Conservation (phyloP, 2,888 invertebrate genomes). For the Fragum whitleyi region DNA sequence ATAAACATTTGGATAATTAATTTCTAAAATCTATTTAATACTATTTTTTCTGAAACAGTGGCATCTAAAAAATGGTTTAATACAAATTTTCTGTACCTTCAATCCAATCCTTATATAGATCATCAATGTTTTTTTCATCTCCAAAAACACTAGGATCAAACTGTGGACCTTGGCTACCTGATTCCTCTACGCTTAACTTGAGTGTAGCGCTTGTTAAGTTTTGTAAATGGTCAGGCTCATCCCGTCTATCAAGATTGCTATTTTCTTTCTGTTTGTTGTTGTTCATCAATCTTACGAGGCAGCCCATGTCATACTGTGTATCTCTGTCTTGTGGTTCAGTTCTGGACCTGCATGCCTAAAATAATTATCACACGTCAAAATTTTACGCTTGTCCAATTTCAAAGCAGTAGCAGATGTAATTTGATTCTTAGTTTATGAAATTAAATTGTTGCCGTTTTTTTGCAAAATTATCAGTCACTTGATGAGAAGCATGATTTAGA, state of each 20-base stretch:
- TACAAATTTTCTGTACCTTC: too few species aligned
- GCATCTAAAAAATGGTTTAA: too few species aligned
- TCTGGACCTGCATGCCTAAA: background rate
- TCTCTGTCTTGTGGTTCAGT: background rate
- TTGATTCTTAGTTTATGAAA: too few species aligned
- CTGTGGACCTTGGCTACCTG: background rate
- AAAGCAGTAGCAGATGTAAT: background rate
- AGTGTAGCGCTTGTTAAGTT: background rate
- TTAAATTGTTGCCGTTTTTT: too few species aligned
- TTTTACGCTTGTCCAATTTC: background rate
- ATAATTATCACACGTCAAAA: background rate
- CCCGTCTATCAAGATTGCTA: background rate
- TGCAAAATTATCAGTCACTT: too few species aligned
- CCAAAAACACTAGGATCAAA: background rate
- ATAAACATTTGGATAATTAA: too few species aligned
- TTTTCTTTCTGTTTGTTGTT: background rate
- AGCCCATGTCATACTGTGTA: background rate
- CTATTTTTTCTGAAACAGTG: too few species aligned
- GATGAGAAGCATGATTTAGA: too few species aligned
- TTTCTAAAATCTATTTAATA: too few species aligned
- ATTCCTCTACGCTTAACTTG: background rate
- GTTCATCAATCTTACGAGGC: background rate
- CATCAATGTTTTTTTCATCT: background rate
- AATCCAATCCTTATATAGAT: slow-evolving; percentile 11
- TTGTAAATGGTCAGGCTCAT: background rate